Base-by-base conservation (phyloP, 2,113 vertebrate genomes). In the Gymnorhina tibicen region DNA sequence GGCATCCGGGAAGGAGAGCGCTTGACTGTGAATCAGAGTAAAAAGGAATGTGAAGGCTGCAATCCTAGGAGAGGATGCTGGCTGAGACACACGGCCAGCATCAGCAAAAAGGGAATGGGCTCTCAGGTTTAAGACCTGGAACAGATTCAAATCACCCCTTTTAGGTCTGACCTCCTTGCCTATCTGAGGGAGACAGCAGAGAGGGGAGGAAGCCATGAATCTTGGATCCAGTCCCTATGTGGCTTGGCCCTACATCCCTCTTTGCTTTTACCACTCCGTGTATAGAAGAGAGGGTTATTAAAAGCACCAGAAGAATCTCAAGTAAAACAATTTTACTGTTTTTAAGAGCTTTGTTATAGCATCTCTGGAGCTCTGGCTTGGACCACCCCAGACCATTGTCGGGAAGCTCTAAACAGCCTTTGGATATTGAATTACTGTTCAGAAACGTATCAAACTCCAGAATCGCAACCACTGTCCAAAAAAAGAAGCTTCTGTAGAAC, bases 51-150 rank as follows among this genome's bases (percentile, higher is more conserved):
- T n/a, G 66, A 84, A 76, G 62, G 66, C 73, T 93, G 60, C 80
- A 80, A 1, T 52, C 60, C 52, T 92, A 23, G 41, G 53, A 96
- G 60, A 86, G 68, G 90, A 85, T 90, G 91, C 82, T 86, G 87
- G 63, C 78, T 76, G 53, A 46, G 68, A 91, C 75, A 84, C 76
- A 63, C 0, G 2, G 72, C 46, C 78, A 90, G 78, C 89, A 91
- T 88, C 93, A 90, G 87, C 79, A 87, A 69, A 93, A 94, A 93
- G n/a, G 44, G 60, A 75, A 87, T 3, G 4, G 79, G 55, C 76
- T 88, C 41, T 79, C 78, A 68, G 62, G 80, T 95, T 95, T 96
- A 85, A 96, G 75, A 58, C 41, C 85, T 93, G 85, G 90, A 87
- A 69, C 39, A 70, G 67, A 74, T 63, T 94, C 87, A 93, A 85